These are phyloP conservation scores for Nomada flava DNA, from an alignment of 2,888 invertebrate species.

Conservation along the genomic window DNA sequence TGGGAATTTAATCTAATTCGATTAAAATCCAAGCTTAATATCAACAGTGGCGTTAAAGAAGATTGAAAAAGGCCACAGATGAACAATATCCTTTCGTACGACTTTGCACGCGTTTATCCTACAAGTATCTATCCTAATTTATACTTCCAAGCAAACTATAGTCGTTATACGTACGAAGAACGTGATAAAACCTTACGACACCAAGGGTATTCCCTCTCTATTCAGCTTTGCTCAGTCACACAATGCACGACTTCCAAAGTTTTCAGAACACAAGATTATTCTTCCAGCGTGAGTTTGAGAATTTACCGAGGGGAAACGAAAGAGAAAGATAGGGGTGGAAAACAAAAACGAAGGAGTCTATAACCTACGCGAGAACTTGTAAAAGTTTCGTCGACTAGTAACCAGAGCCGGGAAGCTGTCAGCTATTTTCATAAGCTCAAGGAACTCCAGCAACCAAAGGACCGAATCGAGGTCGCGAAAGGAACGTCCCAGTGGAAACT, in stretches of 20 bases:
- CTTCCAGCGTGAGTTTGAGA: constrained; percentile 1
- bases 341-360: constrained; percentile 20
- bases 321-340: constrained; percentile 6
- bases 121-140: too few species aligned
- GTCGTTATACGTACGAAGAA: not conserved
- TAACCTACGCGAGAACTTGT: constrained; percentile 46
- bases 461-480: constrained; percentile 62
- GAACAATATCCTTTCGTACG: too few species aligned
- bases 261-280: constrained; percentile 23
- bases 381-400: constrained; percentile 69
- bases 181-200: not conserved
- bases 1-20: too few species aligned
- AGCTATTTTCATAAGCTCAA: constrained; percentile 69
- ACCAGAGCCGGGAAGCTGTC: constrained; percentile 64
- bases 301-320: not conserved
- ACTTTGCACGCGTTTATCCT: too few species aligned
- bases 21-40: too few species aligned
- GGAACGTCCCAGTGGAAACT: constrained; percentile 32
- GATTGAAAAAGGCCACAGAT: too few species aligned
- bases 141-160: too few species aligned
- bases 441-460: constrained; percentile 57
- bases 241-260: not conserved
- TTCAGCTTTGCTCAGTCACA: not conserved
- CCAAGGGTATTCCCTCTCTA: not conserved
- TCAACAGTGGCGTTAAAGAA: too few species aligned